phyloP scores from a whole-genome alignment of 2,888 invertebrate genomes.

The Dilophus febrilis region DNA sequence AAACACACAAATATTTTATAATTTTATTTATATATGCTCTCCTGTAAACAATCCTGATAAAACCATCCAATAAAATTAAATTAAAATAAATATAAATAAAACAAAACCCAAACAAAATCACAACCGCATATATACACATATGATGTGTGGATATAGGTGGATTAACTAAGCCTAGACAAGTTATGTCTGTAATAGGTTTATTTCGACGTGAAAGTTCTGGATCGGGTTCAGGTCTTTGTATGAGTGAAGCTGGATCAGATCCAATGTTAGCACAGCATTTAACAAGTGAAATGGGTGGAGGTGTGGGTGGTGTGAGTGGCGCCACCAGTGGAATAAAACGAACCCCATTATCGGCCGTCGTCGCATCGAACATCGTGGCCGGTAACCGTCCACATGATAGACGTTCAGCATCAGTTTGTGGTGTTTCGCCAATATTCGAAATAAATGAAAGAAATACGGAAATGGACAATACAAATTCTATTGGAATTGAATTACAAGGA shows the following conservation, averaged over 20 bases:
- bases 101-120: constrained; percentile 5
- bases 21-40: too few species aligned
- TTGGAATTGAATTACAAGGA: constrained; percentile 11
- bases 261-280: constrained; percentile 27
- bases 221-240: constrained; percentile 42
- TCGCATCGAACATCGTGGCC: constrained; percentile 6
- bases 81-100: too few species aligned
- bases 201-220: constrained; percentile 70
- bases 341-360: constrained; percentile 30
- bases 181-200: constrained; percentile 76
- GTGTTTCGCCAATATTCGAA: constrained; percentile 33
- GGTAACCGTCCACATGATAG: constrained; percentile 14
- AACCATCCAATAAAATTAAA: too few species aligned
- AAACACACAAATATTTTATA: too few species aligned
- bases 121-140: constrained; percentile 4
- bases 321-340: constrained; percentile 27
- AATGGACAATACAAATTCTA: constrained; percentile 9
- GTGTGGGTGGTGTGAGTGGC: too few species aligned
- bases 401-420: constrained; percentile 14
- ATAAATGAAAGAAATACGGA: constrained; percentile 18
- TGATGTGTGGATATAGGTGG: constrained; percentile 58
- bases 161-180: constrained; percentile 69
- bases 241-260: constrained; percentile 36
- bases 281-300: constrained; percentile 31
- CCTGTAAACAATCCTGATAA: too few species aligned